A percentile compares a stretch with the other conserved stretches of the same genome.
These are phyloP conservation scores for Leptodactylus fallax DNA, from an alignment of 2,797 vertebrate species.

Conservation along the genomic window DNA sequence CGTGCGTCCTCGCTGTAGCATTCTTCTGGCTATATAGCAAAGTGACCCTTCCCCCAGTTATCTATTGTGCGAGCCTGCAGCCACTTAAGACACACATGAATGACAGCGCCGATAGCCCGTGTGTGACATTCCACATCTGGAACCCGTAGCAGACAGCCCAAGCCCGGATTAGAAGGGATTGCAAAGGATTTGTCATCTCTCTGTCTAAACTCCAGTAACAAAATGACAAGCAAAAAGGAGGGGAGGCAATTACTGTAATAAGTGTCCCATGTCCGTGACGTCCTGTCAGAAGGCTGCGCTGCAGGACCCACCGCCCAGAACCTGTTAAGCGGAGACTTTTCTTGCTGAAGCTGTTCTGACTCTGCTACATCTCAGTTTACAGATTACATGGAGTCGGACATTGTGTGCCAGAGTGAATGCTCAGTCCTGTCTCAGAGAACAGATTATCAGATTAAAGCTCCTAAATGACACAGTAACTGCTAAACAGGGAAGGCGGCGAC, in stretches of 20 bases:
- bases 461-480: background rate
- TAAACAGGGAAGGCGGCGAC: background rate
- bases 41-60: background rate
- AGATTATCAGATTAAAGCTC: slow-evolving; percentile 1
- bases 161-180: slow-evolving; percentile 40
- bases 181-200: slow-evolving; percentile 40
- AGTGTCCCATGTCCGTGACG: background rate
- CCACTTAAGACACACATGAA: slow-evolving; percentile 4
- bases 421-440: too few species aligned
- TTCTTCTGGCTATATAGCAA: background rate
- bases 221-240: slow-evolving; percentile 37
- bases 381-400: background rate
- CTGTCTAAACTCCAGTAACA: slow-evolving; percentile 20
- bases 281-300: background rate
- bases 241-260: background rate
- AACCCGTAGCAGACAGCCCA: slow-evolving; percentile 16
- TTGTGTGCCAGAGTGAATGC: too few species aligned
- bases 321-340: too few species aligned
- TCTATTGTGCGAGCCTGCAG: background rate
- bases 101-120: background rate
- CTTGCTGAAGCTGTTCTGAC: background rate
- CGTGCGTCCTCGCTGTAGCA: too few species aligned
- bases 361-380: background rate
- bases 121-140: slow-evolving; percentile 39
- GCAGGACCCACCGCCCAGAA: too few species aligned